Conservation (phyloP, 2,888 invertebrate species). For the Heliconius ethilla region DNA sequence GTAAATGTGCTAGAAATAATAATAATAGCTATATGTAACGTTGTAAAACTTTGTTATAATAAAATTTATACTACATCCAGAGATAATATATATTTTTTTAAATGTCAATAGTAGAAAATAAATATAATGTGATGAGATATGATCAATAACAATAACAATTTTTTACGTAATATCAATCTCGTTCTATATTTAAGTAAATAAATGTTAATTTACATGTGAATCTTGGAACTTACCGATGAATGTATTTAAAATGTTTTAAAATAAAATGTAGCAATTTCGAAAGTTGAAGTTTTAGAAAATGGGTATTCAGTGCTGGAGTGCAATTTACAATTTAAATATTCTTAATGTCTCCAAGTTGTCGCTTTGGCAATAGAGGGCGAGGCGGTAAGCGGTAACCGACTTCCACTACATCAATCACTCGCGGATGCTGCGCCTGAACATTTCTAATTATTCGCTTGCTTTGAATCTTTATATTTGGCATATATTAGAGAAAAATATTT, state of each 20-base stretch:
- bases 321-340: conserved; percentile 82
- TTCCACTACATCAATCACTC: conserved; percentile 82
- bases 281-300: conserved; percentile 71
- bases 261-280: conserved; percentile 53
- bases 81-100: too few relatives aligned
- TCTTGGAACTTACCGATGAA: neutral
- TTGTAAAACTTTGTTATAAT: conserved; percentile 32
- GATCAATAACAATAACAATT: neutral
- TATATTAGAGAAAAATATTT: conserved; percentile 17
- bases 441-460: conserved; percentile 77
- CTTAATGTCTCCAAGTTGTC: conserved; percentile 80
- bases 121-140: neutral
- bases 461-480: conserved; percentile 32
- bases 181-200: neutral
- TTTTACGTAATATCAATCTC: neutral
- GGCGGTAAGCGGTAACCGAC: conserved; percentile 54
- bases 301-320: conserved; percentile 80
- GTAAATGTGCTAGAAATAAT: neutral
- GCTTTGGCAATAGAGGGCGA: conserved; percentile 51
- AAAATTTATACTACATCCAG: neutral
- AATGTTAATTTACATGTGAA: neutral
- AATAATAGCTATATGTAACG: conserved; percentile 28
- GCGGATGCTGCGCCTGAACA: conserved; percentile 78
- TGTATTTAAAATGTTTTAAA: neutral
- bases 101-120: neutral